Percentiles rank a stretch among this genome's conserved stretches.
Evolutionary conservation across 2,113 vertebrate genomes (phyloP).

Genomic region (Triplophysa rosa): DNA sequence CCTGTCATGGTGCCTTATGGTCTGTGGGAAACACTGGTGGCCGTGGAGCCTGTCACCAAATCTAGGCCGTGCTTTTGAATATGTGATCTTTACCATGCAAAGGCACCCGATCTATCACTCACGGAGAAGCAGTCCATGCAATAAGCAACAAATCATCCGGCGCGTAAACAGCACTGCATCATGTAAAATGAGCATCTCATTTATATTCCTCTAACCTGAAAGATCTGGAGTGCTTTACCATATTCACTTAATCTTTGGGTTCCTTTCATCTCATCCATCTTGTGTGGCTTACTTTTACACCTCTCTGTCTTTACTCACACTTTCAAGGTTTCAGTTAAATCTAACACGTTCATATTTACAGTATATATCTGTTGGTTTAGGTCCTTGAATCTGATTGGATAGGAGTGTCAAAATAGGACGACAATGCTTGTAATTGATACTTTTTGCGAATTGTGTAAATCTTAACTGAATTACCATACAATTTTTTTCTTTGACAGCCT

Average conservation of each 20-base stretch:
- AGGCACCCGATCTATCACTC: slow-evolving; percentile 24
- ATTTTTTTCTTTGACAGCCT: no score
- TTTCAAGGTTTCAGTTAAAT: not conserved
- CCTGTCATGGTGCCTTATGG: slow-evolving; percentile 39
- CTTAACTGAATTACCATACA: no score
- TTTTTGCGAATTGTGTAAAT: no score
- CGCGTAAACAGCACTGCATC: slow-evolving; percentile 24
- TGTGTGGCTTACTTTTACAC: not conserved
- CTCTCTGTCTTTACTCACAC: not conserved
- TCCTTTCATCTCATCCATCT: not conserved
- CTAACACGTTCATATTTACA: not conserved
- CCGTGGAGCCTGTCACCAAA: slow-evolving; percentile 39
- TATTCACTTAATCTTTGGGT: slow-evolving; percentile 28
- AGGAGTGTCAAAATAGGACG: no score
- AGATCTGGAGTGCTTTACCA: slow-evolving; percentile 20
- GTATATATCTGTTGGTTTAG: not conserved
- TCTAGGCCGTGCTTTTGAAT: slow-evolving; percentile 42
- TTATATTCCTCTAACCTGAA: slow-evolving; percentile 3
- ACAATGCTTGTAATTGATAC: no score
- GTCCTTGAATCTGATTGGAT: no score
- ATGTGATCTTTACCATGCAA: slow-evolving; percentile 36
- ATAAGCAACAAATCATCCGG: slow-evolving; percentile 41
- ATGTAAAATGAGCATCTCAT: slow-evolving; percentile 20
- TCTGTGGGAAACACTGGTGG: not conserved
- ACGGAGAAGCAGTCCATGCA: slow-evolving; percentile 24